phyloP scores from a whole-genome alignment of 2,888 invertebrate genomes.

The Tiphia femorata region DNA sequence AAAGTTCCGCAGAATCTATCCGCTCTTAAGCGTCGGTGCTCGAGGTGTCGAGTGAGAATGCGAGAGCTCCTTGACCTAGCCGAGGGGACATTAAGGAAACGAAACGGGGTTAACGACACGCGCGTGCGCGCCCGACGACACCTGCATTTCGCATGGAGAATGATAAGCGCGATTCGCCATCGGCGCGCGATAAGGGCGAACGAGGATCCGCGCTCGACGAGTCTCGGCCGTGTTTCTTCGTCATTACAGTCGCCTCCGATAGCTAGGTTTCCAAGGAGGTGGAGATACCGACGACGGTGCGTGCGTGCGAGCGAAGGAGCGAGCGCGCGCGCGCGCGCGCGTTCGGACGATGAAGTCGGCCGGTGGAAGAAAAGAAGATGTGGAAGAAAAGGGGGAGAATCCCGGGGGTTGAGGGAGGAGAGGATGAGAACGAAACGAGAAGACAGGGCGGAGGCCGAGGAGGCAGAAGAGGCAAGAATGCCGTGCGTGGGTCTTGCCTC shows the following conservation, averaged over 20 bases:
- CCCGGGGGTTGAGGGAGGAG: slow-evolving; percentile 5
- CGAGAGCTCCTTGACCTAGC: too few relatives aligned
- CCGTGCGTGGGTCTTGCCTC: slow-evolving; percentile 64
- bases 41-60: too few relatives aligned
- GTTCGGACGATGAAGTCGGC: slow-evolving; percentile 34
- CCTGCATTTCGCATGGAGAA: neutral
- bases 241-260: slow-evolving; percentile 18
- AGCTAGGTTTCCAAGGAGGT: slow-evolving; percentile 33
- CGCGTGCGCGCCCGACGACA: slow-evolving; percentile 6
- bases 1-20: slow-evolving; percentile 9
- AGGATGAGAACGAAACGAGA: slow-evolving; percentile 13
- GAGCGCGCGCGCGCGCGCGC: slow-evolving; percentile 12
- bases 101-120: slow-evolving; percentile 14
- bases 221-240: slow-evolving; percentile 16
- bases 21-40: neutral
- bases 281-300: slow-evolving; percentile 37
- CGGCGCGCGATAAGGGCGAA: too few relatives aligned
- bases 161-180: too few relatives aligned
- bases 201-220: too few relatives aligned
- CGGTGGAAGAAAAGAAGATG: slow-evolving; percentile 23
- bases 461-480: slow-evolving; percentile 59
- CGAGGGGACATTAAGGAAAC: too few relatives aligned
- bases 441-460: slow-evolving; percentile 16
- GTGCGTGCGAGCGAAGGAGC: slow-evolving; percentile 5
- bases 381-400: slow-evolving; percentile 17